These are phyloP conservation scores for Heteronetta atricapilla DNA, from an alignment of 2,113 vertebrate species.

Conservation along the genomic window DNA sequence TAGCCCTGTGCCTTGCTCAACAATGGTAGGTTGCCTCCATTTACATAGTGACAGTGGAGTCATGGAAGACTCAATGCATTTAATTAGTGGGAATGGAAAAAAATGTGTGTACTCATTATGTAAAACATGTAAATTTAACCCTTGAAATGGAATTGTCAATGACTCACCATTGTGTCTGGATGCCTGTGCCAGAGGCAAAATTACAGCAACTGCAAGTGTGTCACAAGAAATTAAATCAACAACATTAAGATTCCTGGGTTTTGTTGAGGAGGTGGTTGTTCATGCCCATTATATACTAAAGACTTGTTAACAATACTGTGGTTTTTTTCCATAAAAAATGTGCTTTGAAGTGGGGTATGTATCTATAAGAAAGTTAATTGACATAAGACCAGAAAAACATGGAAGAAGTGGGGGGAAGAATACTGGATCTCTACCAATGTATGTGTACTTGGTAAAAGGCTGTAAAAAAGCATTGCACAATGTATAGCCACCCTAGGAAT, in stretches of 20 bases:
- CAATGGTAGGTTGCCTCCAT: constrained; percentile 43
- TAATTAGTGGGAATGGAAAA: constrained; percentile 56
- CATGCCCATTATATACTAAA: background rate
- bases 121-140: constrained; percentile 68
- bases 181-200: constrained; percentile 24
- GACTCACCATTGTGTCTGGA: background rate
- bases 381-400: background rate
- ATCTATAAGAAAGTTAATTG: background rate
- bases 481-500: background rate
- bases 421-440: background rate
- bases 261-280: background rate
- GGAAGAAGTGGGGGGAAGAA: background rate
- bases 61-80: constrained; percentile 54
- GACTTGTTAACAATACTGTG: background rate
- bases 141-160: constrained; percentile 37
- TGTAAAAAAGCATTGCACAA: background rate
- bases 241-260: background rate
- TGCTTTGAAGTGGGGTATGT: background rate
- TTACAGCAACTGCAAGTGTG: background rate
- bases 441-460: background rate
- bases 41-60: constrained; percentile 43
- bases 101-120: constrained; percentile 61
- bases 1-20: background rate
- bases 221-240: constrained; percentile 33
- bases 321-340: background rate